Conservation (phyloP, 2,888 invertebrate genomes). For the Cataglyphis altisquamis region DNA sequence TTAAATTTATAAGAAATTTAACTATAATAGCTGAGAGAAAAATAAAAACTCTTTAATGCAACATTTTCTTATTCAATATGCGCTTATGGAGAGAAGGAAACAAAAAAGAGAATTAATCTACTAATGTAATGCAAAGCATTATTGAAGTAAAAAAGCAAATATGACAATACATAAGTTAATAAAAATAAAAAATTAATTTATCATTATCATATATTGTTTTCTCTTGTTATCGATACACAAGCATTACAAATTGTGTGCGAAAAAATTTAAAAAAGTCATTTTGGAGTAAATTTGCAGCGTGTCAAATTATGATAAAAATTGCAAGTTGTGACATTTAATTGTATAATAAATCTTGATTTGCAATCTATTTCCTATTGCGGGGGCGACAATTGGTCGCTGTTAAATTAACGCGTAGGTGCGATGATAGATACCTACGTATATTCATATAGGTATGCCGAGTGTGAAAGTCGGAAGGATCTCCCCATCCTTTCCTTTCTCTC, state of each 20-base stretch:
- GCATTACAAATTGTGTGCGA: not conserved
- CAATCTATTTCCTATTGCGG: constrained; percentile 86
- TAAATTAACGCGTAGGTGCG: constrained; percentile 83
- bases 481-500: constrained; percentile 62
- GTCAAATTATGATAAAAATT: constrained; percentile 78
- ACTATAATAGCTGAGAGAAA: no score
- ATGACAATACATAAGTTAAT: no score
- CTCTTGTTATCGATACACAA: not conserved
- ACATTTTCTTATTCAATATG: no score
- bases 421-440: constrained; percentile 78
- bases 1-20: not conserved
- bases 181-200: not conserved
- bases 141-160: no score
- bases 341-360: constrained; percentile 86
- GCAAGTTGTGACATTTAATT: constrained; percentile 83
- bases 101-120: no score
- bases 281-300: constrained; percentile 60
- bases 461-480: constrained; percentile 83
- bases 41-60: no score
- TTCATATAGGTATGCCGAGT: constrained; percentile 78
- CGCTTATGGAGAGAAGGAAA: no score
- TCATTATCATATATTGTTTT: not conserved
- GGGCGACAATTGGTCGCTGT: constrained; percentile 83
- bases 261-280: constrained; percentile 54
- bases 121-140: no score